phyloP scores from a whole-genome alignment of 2,113 vertebrate species.

The Hirundichthys speculiger region DNA sequence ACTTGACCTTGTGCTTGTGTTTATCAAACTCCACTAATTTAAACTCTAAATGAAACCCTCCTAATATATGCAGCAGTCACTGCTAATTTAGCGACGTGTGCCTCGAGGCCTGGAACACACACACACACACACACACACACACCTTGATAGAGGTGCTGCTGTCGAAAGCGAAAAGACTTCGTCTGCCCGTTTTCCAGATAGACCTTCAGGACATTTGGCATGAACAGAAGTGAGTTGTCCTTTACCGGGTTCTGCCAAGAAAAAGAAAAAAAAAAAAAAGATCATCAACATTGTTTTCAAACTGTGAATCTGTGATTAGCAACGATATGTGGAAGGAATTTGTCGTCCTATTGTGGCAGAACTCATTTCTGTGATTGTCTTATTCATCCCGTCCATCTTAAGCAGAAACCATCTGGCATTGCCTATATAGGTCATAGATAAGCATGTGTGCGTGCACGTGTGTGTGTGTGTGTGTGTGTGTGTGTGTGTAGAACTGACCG shows the following conservation, averaged over 20 bases:
- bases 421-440: conserved; percentile 45
- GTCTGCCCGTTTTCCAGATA: conserved; percentile 99
- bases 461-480: conserved; percentile 37
- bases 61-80: conserved; percentile 17
- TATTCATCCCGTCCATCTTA: conserved; percentile 22
- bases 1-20: too few species aligned
- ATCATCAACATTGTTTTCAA: neutral
- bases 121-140: conserved; percentile 26
- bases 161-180: conserved; percentile 97
- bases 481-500: conserved; percentile 84
- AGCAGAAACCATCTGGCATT: conserved; percentile 50
- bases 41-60: too few species aligned
- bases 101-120: neutral
- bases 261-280: conserved; percentile 1
- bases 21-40: too few species aligned
- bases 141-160: conserved; percentile 97
- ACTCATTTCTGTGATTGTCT: conserved; percentile 30
- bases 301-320: neutral
- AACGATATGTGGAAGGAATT: too few species aligned
- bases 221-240: conserved; percentile 97
- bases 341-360: neutral
- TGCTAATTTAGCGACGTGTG: conserved; percentile 18
- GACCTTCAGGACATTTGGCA: conserved; percentile 99
- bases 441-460: conserved; percentile 2
- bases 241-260: conserved; percentile 91